Base-by-base conservation (phyloP, 1,140 invertebrate species). In the Euura saliciscinereae region DNA sequence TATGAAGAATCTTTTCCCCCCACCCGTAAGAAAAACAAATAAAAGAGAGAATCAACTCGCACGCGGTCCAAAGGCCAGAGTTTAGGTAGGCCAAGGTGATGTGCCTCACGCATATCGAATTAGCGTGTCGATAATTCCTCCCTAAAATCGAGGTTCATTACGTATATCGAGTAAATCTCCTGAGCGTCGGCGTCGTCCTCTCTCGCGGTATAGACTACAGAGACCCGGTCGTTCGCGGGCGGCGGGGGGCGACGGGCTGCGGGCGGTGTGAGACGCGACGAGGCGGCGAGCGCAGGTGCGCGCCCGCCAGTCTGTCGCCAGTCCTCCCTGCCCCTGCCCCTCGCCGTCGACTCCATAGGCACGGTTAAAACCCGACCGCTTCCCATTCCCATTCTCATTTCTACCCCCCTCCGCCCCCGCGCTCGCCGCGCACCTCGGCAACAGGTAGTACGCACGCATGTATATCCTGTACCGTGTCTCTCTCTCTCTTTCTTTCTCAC, bases 271-370 rank as follows among this genome's bases (percentile, higher is more conserved):
- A 68, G 77, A 75, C 78, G 79, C 77, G 74, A 72, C 71, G 73
- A 75, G 68, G 51, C 76, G 76, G 77, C 65, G 77, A 84, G 79
- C 81, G 84, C 84, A 85, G 84, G 84, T 85, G 84, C 82, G 83
- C 81, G 78, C 76, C 84, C 84, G 87, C 84, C 77, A 89, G 88
- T 82, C 88, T 88, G 78, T 89, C 88, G 80, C 84, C 82, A 84
- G 80, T 79, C 75, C 71, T 73, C 66, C 71, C 71, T 59, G 71
- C 73, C 69, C 28, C 68, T 51, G 46, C 69, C 74, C 66, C 71
- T 66, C 8, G 65, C 66, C 43, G 65, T 51, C 44, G 66, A 28
- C 28, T 28, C 28, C 28, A 28, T 28, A 28, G 28, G 28, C 28
- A 28, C 28, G 28, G 28, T 28, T 28, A 28, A 28, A 28, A 28